Percentiles rank a stretch among this genome's conserved stretches.
phyloP scores from a whole-genome alignment of 2,113 vertebrate genomes.

The Microtus ochrogaster region DNA sequence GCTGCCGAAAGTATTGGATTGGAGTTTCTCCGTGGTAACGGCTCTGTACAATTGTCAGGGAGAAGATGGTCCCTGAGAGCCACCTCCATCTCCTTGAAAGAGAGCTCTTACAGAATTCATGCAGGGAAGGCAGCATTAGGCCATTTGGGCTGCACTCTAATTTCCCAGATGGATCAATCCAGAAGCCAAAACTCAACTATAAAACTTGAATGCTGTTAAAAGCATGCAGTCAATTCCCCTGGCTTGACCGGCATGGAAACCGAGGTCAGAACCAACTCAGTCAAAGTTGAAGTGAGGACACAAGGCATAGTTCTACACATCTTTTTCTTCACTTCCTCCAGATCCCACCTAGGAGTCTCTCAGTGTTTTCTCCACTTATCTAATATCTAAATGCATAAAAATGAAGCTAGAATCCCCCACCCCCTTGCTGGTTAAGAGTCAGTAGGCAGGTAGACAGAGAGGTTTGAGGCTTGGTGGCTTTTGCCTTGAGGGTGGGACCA shows the following conservation, averaged over 20 bases:
- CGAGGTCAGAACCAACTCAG: not conserved
- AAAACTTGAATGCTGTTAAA: conserved; percentile 14
- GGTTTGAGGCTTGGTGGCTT: not conserved
- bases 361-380: not conserved
- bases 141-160: conserved; percentile 55
- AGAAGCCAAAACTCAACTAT: not conserved
- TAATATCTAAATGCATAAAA: conserved; percentile 16
- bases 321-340: not conserved
- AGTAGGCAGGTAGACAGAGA: not conserved
- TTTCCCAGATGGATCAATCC: conserved; percentile 38
- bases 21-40: conserved; percentile 52
- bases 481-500: not conserved
- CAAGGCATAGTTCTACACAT: not conserved
- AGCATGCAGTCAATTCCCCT: not conserved
- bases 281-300: not conserved
- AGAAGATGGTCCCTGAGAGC: conserved; percentile 23
- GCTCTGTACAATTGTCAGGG: conserved; percentile 7
- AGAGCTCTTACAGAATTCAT: conserved; percentile 21
- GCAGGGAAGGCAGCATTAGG: conserved; percentile 29
- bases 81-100: not conserved
- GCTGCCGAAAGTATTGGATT: conserved; percentile 28
- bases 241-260: not conserved
- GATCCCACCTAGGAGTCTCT: not conserved
- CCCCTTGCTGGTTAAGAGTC: not conserved
- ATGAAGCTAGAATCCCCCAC: not conserved